Percentiles rank a stretch among this genome's conserved stretches.
Conservation (phyloP, 2,113 vertebrate genomes). For the Microtus richardsoni region DNA sequence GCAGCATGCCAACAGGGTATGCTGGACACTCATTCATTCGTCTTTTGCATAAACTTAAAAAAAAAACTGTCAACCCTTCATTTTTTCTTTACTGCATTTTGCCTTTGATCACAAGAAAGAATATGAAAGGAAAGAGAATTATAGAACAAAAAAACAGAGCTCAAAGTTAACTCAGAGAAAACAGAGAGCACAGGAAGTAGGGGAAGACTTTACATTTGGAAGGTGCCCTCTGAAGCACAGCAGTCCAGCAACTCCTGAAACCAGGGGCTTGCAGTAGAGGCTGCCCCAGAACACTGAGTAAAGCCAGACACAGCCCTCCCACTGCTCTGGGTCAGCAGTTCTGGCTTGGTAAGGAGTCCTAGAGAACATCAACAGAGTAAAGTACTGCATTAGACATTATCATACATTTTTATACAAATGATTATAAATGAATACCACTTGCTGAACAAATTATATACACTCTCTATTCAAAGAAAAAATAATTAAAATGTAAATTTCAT, state of each 20-base stretch:
- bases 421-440: background rate
- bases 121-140: background rate
- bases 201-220: background rate
- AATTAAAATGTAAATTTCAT: background rate
- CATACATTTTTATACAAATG: background rate
- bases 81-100: background rate
- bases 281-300: background rate
- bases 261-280: background rate
- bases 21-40: background rate
- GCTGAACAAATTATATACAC: background rate
- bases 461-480: constrained; percentile 27
- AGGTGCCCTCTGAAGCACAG: background rate
- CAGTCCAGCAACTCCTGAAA: background rate
- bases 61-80: background rate
- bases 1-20: accelerated
- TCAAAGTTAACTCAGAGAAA: constrained; percentile 1
- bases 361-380: constrained; percentile 16
- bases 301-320: background rate
- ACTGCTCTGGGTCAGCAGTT: background rate
- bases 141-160: background rate
- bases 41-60: background rate
- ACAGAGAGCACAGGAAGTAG: background rate
- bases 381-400: background rate
- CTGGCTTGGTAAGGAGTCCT: background rate
- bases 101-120: background rate